Base-by-base conservation (phyloP, 2,797 vertebrate species). In the Lepus oiostolus region DNA sequence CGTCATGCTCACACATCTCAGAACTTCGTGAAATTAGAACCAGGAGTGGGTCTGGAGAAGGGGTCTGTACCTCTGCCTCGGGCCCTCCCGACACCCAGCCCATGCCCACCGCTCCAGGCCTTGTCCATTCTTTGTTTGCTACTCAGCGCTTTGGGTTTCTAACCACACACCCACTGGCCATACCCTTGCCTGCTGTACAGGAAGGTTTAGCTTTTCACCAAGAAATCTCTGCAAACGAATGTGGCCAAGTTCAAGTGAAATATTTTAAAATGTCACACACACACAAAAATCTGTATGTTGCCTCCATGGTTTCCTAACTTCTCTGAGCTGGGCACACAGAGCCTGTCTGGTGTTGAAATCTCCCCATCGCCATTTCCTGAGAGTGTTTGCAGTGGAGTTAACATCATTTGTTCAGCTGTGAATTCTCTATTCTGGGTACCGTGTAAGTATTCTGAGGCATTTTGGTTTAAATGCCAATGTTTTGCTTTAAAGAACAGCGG, bases 361-460 rank as follows among this genome's bases (percentile, higher is more conserved):
- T 85, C 47, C 38, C 16, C 11, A 2, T 19, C 38, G 58, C 52
- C 52, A 2, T 80, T 96, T 91, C 91, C 74, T 67, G 74, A 26
- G 35, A 65, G 82, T 91, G 30, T 96, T 91, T 91, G 74, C 79
- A 54, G 82, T 70, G 74, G 87, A 58, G 68, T 32, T 32, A 68
- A 67, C 50, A 80, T 58, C 77, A 80, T 96, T 96, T 91, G 77
- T 72, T 95, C 87, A 90, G 91, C 91, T 96, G 84, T 90, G 79
- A 91, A 82, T 88, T 71, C 85, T 88, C 87, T 85, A 28, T 75
- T 88, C 93, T 90, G 87, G 93, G 93, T 54, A 60, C 87, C 26
- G 1, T 54, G 26, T 35, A 77, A 85, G 88, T 74, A 81, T 94
- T 79, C 81, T 85, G 77, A 94, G 77, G 32, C 54, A 42, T 87